These are phyloP conservation scores for Cheumatopsyche charites DNA, from an alignment of 1,140 invertebrate genomes.

Conservation along the genomic window DNA sequence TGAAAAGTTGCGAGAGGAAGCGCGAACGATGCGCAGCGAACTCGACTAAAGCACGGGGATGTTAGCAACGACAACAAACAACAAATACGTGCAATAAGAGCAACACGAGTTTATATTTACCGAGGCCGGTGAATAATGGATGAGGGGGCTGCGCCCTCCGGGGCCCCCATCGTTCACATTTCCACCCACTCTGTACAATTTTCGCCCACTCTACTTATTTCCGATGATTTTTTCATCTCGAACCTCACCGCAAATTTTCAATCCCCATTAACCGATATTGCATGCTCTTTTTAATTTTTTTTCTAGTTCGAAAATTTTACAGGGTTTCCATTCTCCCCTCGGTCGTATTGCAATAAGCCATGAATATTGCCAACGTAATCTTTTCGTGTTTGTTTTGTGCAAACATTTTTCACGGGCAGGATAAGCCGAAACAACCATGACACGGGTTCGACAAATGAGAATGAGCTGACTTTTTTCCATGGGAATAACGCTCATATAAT, in stretches of 20 bases:
- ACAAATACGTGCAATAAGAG: constrained; percentile 21
- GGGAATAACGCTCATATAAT: too few species aligned
- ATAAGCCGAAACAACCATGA: constrained; percentile 24
- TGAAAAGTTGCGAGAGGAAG: neutral
- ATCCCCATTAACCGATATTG: too few species aligned
- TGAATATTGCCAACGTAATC: constrained; percentile 40
- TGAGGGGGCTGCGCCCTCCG: constrained; percentile 21
- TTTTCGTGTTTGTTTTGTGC: constrained; percentile 36
- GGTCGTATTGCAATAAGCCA: constrained; percentile 40
- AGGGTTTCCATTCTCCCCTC: too few species aligned
- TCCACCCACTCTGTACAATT: too few species aligned
- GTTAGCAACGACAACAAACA: constrained; percentile 23
- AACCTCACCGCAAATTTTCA: too few species aligned
- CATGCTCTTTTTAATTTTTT: too few species aligned
- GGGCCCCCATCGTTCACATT: neutral
- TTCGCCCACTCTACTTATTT: too few species aligned
- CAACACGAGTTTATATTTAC: constrained; percentile 27
- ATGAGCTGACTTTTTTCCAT: neutral
- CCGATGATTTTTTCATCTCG: too few species aligned
- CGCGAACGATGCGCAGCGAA: neutral
- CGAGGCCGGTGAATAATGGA: constrained; percentile 30
- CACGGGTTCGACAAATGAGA: constrained; percentile 33
- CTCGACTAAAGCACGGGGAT: neutral
- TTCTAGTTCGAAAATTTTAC: too few species aligned
- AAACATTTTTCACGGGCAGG: constrained; percentile 35